These are phyloP conservation scores for Poeciliopsis presidionis DNA, from an alignment of 2,797 vertebrate species.

Conservation along the genomic window DNA sequence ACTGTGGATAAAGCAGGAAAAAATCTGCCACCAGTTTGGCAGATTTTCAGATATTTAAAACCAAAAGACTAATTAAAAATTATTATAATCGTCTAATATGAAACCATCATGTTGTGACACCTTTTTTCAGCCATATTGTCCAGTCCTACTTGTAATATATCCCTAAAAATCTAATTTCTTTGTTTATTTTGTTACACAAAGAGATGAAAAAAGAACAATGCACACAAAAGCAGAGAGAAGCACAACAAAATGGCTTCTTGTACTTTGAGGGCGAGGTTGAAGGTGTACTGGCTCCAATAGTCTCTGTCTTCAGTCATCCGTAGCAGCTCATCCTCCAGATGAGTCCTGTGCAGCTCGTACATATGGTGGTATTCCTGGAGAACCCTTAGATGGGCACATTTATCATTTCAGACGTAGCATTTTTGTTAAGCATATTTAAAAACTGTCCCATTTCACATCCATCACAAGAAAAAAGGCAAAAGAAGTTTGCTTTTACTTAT, in stretches of 20 bases:
- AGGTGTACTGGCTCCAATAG: conserved; percentile 82
- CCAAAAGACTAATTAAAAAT: no score
- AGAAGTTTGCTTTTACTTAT: neutral
- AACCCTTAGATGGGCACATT: conserved; percentile 71
- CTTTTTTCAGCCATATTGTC: neutral
- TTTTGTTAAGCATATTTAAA: neutral
- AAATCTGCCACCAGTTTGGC: no score
- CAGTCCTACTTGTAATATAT: neutral
- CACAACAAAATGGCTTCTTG: neutral
- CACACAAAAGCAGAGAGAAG: neutral
- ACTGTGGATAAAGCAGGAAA: no score
- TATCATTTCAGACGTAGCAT: neutral
- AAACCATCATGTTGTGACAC: no score
- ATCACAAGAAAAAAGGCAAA: neutral
- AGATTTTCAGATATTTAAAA: no score
- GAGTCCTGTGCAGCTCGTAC: conserved; percentile 84
- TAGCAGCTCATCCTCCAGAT: conserved; percentile 82
- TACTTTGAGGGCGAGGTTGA: conserved; percentile 87
- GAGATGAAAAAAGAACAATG: neutral
- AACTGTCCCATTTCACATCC: neutral
- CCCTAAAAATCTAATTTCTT: neutral
- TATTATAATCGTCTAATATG: no score
- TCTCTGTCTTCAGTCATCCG: conserved; percentile 84
- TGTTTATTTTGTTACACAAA: neutral
- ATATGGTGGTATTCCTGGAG: conserved; percentile 86